Percentiles rank a stretch among this genome's conserved stretches.
phyloP scores from a whole-genome alignment of 1,140 invertebrate genomes.

The Caenorhabditis briggsae region DNA sequence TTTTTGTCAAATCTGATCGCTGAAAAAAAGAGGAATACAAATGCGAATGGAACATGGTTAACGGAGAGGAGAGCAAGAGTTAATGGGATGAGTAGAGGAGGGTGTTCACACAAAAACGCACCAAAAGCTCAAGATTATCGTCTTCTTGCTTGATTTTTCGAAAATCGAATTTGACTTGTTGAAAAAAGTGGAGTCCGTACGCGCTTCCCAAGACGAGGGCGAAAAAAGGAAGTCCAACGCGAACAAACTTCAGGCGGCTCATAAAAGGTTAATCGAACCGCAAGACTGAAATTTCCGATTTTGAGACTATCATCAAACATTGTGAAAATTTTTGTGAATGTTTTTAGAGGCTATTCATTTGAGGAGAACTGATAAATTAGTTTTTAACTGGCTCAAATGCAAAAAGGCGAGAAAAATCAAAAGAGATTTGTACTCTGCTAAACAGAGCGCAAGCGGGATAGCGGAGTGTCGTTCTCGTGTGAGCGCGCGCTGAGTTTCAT shows the following conservation, averaged over 20 bases:
- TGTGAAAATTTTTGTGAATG: too few relatives aligned
- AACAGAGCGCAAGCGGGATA: neutral
- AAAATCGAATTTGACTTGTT: constrained; percentile 73
- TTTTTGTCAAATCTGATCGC: constrained; percentile 65
- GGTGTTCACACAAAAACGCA: constrained; percentile 62
- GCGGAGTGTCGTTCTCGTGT: neutral
- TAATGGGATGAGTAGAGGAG: constrained; percentile 5
- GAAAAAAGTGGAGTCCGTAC: constrained; percentile 71
- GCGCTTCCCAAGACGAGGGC: constrained; percentile 70
- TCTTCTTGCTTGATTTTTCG: constrained; percentile 63
- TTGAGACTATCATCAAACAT: too few relatives aligned
- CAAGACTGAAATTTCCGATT: constrained; percentile 18
- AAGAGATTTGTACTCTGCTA: neutral
- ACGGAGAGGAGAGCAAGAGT: neutral
- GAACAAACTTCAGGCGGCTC: constrained; percentile 63
- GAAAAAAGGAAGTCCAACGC: constrained; percentile 70
- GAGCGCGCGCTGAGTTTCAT: too few relatives aligned
- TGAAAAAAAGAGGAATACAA: constrained; percentile 58
- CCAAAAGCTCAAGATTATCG: constrained; percentile 64
- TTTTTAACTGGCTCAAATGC: neutral
- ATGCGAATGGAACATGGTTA: neutral
- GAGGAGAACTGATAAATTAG: too few relatives aligned
- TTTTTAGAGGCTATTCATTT: too few relatives aligned
- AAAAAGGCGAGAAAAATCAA: neutral
- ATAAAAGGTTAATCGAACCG: constrained; percentile 50